A percentile compares a stretch with the other conserved stretches of the same genome.
Conservation (phyloP, 2,113 vertebrate species). For the Pygathrix nemaeus region DNA sequence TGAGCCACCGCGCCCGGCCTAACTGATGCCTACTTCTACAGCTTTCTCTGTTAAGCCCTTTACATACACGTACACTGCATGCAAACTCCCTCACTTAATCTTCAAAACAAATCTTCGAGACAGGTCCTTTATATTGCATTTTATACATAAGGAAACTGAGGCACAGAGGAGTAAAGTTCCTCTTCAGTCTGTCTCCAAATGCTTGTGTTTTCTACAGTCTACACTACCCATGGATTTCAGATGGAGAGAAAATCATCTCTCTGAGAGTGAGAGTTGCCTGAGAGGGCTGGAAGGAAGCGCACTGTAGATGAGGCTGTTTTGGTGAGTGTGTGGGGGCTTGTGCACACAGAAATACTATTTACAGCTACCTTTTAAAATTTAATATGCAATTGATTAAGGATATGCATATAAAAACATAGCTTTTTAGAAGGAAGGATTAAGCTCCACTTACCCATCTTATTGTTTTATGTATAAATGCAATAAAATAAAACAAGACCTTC, state of each 20-base stretch:
- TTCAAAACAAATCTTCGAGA: background rate
- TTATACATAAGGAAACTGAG: background rate
- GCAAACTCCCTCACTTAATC: background rate
- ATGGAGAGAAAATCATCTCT: background rate
- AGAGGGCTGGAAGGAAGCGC: background rate
- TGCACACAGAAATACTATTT: background rate
- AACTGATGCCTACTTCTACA: background rate
- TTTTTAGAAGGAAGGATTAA: constrained; percentile 50
- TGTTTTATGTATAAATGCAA: constrained; percentile 58
- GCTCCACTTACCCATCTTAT: constrained; percentile 20
- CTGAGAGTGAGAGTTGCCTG: background rate
- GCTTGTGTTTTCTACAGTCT: background rate
- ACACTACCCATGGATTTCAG: background rate
- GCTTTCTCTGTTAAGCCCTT: background rate
- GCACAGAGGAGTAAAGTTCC: background rate
- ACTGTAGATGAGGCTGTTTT: background rate
- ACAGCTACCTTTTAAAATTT: constrained; percentile 26
- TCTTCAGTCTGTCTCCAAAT: background rate
- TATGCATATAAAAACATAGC: constrained; percentile 17
- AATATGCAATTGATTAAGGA: constrained; percentile 39
- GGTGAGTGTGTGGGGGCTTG: background rate
- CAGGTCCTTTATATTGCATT: background rate
- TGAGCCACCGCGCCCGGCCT: no score
- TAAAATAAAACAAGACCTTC: constrained; percentile 45
- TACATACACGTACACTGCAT: background rate